Conservation (phyloP, 1,140 invertebrate species). For the Hyles vespertilio region DNA sequence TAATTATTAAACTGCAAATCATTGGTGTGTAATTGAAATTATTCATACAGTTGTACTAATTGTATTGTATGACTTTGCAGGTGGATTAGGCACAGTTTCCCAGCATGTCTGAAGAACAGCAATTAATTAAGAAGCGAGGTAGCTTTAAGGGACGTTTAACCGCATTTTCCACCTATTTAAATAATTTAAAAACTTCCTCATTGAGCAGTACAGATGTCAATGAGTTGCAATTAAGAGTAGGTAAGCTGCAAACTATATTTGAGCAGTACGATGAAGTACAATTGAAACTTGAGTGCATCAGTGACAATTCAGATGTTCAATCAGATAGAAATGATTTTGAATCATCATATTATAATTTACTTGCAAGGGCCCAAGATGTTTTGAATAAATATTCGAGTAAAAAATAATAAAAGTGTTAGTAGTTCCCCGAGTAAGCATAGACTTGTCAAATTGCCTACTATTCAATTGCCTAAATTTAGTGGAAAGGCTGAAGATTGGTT, state of each 20-base stretch:
- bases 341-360: constrained; percentile 1
- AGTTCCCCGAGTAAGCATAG: constrained; percentile 4
- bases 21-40: no score
- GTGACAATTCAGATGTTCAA: not conserved
- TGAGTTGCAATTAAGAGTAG: constrained; percentile 1
- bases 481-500: constrained; percentile 1
- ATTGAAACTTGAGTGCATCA: constrained; percentile 1
- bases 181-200: not conserved
- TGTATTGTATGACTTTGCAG: no score
- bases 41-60: no score
- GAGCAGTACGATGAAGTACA: constrained; percentile 7
- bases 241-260: not conserved
- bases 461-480: constrained; percentile 1
- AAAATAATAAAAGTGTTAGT: no score
- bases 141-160: constrained; percentile 8
- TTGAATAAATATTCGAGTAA: not conserved
- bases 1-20: no score
- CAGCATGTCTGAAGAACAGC: no score
- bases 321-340: not conserved
- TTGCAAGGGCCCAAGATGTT: not conserved
- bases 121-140: constrained; percentile 1
- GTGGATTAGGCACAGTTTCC: no score
- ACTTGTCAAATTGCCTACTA: constrained; percentile 6
- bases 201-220: not conserved
- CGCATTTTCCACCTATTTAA: constrained; percentile 1